phyloP scores from a whole-genome alignment of 2,113 vertebrate genomes.

The Plectropomus leopardus region DNA sequence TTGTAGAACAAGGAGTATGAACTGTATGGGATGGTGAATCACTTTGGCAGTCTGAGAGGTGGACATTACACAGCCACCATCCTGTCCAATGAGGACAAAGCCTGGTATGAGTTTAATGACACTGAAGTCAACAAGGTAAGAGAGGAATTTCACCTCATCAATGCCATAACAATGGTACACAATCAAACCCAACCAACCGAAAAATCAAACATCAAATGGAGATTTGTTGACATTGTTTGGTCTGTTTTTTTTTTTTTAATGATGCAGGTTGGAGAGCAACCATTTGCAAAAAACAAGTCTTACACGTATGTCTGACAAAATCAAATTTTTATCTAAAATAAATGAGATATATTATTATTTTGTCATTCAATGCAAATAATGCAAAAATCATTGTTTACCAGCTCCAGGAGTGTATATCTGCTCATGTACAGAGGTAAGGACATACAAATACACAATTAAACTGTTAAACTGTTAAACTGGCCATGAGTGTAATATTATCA shows the following conservation, averaged over 20 bases:
- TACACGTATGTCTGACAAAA: slow-evolving; percentile 7
- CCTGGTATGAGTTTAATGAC: slow-evolving; percentile 74
- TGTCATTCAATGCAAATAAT: no score
- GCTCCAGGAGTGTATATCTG: no score
- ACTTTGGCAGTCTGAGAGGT: slow-evolving; percentile 52
- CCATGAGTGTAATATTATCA: no score
- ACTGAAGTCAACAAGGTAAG: slow-evolving; percentile 26
- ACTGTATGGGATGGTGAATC: slow-evolving; percentile 74
- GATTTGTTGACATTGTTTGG: background rate
- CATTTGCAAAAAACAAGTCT: background rate
- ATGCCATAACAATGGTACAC: accelerated
- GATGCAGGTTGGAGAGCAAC: background rate
- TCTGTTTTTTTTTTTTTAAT: background rate
- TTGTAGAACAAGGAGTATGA: slow-evolving; percentile 54
- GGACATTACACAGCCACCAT: slow-evolving; percentile 75
- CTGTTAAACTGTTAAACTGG: no score
- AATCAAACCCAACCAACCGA: background rate
- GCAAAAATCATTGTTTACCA: no score
- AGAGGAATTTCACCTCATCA: no score
- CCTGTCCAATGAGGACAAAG: slow-evolving; percentile 32
- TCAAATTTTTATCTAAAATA: no score
- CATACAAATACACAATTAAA: no score
- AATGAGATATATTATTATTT: no score
- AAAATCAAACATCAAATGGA: background rate
- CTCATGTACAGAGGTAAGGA: no score